A percentile compares a stretch with the other conserved stretches of the same genome.
Conservation (phyloP, 2,888 invertebrate species). For the Megaustenia siamemsis region DNA sequence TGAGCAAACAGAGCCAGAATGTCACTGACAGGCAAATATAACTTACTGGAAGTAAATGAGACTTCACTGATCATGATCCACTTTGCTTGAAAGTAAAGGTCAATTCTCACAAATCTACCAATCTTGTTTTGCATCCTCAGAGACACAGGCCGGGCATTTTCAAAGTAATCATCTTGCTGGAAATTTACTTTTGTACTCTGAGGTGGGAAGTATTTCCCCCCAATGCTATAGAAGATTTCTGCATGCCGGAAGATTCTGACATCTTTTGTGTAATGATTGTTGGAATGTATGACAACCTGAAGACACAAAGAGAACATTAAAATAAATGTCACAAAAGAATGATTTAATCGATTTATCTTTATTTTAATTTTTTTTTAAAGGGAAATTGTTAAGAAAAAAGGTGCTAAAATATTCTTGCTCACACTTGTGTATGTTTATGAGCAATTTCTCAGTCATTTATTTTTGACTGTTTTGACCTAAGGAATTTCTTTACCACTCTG, state of each 20-base stretch:
- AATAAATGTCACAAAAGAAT: no score
- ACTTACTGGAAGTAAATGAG: constrained; percentile 89
- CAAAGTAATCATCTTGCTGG: constrained; percentile 89
- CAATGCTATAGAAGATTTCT: constrained; percentile 87
- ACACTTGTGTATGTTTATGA: no score
- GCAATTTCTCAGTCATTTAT: no score
- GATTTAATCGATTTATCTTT: no score
- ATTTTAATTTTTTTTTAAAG: no score
- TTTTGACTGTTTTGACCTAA: no score
- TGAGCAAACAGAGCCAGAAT: no score
- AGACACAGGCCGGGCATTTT: constrained; percentile 89
- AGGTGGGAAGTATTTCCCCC: constrained; percentile 88
- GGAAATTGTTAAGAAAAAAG: no score
- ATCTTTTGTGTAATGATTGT: constrained; percentile 91
- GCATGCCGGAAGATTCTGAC: constrained; percentile 92
- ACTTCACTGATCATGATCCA: constrained; percentile 96
- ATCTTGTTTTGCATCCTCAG: constrained; percentile 90
- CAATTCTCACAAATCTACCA: constrained; percentile 88
- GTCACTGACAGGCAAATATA: no score
- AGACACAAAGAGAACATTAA: no score
- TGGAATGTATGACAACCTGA: constrained; percentile 86
- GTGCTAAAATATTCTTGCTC: no score
- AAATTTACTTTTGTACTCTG: constrained; percentile 85
- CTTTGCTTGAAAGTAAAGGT: constrained; percentile 88
- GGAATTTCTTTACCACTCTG: no score